Base-by-base conservation (phyloP, 2,113 vertebrate genomes). In the Addax nasomaculatus region DNA sequence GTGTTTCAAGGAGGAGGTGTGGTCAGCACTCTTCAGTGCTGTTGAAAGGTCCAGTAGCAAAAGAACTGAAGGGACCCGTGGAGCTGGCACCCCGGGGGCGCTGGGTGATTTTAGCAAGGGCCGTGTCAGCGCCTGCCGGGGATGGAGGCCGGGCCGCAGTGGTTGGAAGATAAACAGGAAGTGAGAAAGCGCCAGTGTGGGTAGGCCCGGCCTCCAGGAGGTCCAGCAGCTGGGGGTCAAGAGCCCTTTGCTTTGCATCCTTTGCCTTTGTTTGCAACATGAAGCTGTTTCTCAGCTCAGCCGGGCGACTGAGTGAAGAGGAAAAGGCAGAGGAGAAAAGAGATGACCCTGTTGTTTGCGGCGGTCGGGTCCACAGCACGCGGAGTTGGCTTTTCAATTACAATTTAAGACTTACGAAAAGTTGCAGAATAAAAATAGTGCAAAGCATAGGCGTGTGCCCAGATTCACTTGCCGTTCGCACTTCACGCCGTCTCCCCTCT, bases 381-480 rank as follows among this genome's bases (percentile, higher is more conserved):
- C 12, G 53, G 21, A 47, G 29, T 25, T 85, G 84, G 33, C 53
- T 70, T 89, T 97, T 53, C 88, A 78, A 85, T 87, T 19, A 51
- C 33, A 64, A 89, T 62, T 62, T 39, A 92, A 11, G 81, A 10
- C 62, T 93, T 78, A 57, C 0, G 14, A 23, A 81, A 90, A 51
- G 21, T 36, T n/a, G 16, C 76, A 84, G 43, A 53, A 64, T 57
- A n/a, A 62, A 92, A 85, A 8, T 4, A 29, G 14, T 58, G 11
- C 17, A 10, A 80, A 89, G 53, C 85, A 30, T 1, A 51, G 23
- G 79, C 51, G 0, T 49, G 4, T 2, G 0, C 39, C 11, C 43
- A 53, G 14, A 70, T 51, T 27, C 45, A 23, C 45, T 39, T 43
- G 13, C 5, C 33, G 13, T 64, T 81, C 25, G 30, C 17, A 13